Percentiles rank a stretch among this genome's conserved stretches.
These are phyloP conservation scores for Apolygus lucorum DNA, from an alignment of 1,140 invertebrate genomes.

Conservation along the genomic window DNA sequence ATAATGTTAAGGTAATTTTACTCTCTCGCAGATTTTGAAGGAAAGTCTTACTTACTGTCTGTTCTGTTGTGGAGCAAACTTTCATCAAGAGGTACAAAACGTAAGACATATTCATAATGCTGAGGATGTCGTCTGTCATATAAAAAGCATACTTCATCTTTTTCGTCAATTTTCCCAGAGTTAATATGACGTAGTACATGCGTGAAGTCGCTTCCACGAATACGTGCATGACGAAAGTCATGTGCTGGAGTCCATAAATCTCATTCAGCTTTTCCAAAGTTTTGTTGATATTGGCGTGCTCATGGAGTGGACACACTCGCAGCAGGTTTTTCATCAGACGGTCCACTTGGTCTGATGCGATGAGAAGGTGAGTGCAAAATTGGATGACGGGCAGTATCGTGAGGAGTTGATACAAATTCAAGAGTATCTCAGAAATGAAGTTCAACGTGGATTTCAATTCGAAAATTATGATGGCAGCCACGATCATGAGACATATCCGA, in stretches of 20 bases:
- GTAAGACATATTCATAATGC: neutral
- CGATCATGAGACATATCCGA: neutral
- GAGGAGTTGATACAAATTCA: neutral
- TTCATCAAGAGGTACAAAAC: no score
- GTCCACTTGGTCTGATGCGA: neutral
- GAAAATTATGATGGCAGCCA: neutral
- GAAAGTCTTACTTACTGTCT: no score
- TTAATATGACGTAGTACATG: neutral
- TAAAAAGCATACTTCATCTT: neutral
- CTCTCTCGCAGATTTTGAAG: no score
- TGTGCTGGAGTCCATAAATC: neutral
- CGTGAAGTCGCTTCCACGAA: neutral
- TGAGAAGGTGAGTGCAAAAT: neutral
- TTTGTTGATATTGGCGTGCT: neutral
- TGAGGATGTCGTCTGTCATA: neutral
- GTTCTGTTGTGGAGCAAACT: no score
- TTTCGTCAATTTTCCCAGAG: neutral
- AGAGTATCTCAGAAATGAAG: neutral
- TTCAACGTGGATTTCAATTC: neutral
- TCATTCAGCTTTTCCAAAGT: neutral
- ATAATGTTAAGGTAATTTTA: no score
- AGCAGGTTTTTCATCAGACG: neutral
- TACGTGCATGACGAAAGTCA: neutral
- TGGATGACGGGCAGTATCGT: neutral
- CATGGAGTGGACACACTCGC: no score